Base-by-base conservation (phyloP, 2,113 vertebrate species). In the Apodemus speciosus region DNA sequence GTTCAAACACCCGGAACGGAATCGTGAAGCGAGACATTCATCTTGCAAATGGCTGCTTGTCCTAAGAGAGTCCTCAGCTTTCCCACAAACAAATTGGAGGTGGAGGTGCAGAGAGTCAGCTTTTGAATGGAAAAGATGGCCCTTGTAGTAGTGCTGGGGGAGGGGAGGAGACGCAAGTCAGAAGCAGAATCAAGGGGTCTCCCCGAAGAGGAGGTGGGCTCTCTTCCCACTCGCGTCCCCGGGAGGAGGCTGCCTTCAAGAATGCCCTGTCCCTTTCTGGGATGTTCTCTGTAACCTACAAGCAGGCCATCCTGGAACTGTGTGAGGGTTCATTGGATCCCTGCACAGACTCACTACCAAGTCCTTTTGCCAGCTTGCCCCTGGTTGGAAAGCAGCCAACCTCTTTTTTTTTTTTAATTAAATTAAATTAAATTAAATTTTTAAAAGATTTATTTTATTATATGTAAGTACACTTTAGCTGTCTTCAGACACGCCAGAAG, bases 1-100 rank as follows among this genome's bases (percentile, higher is more conserved):
- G 66, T 89, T 72, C 25, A n/a, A n/a, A 72, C 58, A 49, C 79
- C 89, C 86, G 76, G 43, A 92, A 88, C 66, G 85, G 75, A 91
- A 83, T 89, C 46, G 46, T 62, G n/a, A 76, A 84, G 75, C 68
- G 68, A 30, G 68, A 85, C 64, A 73, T 49, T n/a, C 72, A 92
- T 64, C 81, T 91, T 89, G 88, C 69, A 71, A 60, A 89, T 0
- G 53, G 46, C 69, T 87, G 40, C 66, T 58, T 87, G 76, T 84
- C 89, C 80, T 15, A 32, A 85, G 83, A 66, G 62, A 9, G 1
- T n/a, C 75, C 27, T 49, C 13, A 46, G 27, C 16, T 0, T 30
- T 35, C 30, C 30, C 3, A 35, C 60, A 11, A 35, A 11, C 40
- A 25, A 30, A 9, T 30, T 9, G 23, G 14, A 27, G 23, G 25